These are phyloP conservation scores for Anthopleura sola DNA, from an alignment of 64 coral and sea anemone genomes.

Conservation along the genomic window DNA sequence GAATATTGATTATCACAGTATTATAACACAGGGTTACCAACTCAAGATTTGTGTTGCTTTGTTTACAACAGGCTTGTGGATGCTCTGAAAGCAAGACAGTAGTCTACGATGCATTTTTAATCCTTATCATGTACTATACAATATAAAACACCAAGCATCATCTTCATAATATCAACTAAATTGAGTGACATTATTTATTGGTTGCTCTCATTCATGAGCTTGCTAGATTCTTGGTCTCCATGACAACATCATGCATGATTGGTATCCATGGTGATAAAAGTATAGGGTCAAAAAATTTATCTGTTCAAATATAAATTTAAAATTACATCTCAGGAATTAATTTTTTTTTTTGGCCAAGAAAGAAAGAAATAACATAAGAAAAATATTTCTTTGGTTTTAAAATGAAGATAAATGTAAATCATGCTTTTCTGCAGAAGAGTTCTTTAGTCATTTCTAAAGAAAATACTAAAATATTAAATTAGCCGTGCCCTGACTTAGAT, in stretches of 20 bases:
- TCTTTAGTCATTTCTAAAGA: too few relatives aligned
- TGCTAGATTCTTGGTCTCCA: background rate
- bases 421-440: too few relatives aligned
- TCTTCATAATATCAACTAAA: background rate
- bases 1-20: background rate
- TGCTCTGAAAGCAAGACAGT: slow-evolving; percentile 89
- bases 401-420: too few relatives aligned
- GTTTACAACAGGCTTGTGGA: slow-evolving; percentile 66
- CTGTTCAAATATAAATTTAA: too few relatives aligned
- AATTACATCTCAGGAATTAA: too few relatives aligned
- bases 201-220: background rate
- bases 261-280: background rate
- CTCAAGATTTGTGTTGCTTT: background rate
- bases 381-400: too few relatives aligned
- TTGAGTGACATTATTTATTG: background rate
- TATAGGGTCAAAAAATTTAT: too few relatives aligned
- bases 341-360: background rate
- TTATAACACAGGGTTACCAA: background rate
- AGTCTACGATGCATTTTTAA: background rate
- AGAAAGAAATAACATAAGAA: background rate
- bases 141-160: background rate
- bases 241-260: background rate
- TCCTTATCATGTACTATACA: background rate
- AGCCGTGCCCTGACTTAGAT: too few relatives aligned
- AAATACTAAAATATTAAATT: too few relatives aligned